Evolutionary conservation across 2,113 vertebrate species (phyloP).

Genomic region (Colistium nudipinnis): DNA sequence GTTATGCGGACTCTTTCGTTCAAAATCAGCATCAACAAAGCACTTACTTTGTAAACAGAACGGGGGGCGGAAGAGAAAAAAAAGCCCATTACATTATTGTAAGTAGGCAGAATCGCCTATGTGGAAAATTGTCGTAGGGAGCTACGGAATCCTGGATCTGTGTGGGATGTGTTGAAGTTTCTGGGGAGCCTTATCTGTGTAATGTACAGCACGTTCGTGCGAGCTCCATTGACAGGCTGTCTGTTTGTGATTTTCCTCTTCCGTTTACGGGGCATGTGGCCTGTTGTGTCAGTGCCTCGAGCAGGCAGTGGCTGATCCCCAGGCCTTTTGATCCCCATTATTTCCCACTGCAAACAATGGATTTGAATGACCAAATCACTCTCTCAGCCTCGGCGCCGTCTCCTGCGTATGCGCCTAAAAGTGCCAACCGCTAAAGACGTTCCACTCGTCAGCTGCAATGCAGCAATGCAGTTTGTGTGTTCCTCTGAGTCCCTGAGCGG

Average conservation of each 20-base stretch:
- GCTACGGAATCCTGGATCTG: constrained; percentile 27
- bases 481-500: constrained; percentile 36
- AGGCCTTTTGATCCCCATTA: constrained; percentile 71
- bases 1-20: not conserved
- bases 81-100: not conserved
- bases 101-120: constrained; percentile 21
- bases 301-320: constrained; percentile 62
- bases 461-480: constrained; percentile 57
- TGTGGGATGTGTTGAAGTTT: constrained; percentile 43
- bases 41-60: constrained; percentile 23
- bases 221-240: constrained; percentile 52
- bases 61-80: too few species aligned
- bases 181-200: constrained; percentile 40
- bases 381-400: constrained; percentile 41
- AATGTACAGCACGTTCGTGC: constrained; percentile 49
- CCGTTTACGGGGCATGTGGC: constrained; percentile 58
- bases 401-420: constrained; percentile 41
- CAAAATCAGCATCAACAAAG: constrained; percentile 9
- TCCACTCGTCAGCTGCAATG: constrained; percentile 51
- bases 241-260: constrained; percentile 57
- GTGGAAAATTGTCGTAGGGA: constrained; percentile 10
- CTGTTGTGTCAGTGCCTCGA: constrained; percentile 62
- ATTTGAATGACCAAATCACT: constrained; percentile 70
- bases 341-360: constrained; percentile 68
- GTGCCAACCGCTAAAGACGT: constrained; percentile 49